Evolutionary conservation across 2,797 vertebrate species (phyloP).

Genomic region (Phaenicophaeus curvirostris): DNA sequence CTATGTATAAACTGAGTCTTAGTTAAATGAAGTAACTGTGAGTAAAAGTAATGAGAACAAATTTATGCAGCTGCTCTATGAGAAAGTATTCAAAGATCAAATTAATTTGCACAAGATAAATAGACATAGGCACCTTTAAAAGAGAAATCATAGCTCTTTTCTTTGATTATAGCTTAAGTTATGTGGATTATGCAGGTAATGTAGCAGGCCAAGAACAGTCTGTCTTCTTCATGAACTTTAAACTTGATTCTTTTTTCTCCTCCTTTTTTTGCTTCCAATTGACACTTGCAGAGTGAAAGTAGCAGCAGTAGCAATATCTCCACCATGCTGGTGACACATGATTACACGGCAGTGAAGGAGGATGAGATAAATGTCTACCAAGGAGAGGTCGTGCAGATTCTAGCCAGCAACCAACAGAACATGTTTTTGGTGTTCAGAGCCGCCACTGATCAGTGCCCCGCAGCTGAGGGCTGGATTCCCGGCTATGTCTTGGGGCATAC

Average conservation of each 20-base stretch:
- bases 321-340: constrained; percentile 99
- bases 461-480: constrained; percentile 99
- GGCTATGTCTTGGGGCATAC: constrained; percentile 98
- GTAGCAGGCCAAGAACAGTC: neutral
- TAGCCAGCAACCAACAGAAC: constrained; percentile 99
- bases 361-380: constrained; percentile 98
- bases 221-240: neutral
- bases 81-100: neutral
- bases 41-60: neutral
- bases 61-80: neutral
- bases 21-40: neutral
- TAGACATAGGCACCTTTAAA: neutral
- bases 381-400: constrained; percentile 98
- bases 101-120: neutral
- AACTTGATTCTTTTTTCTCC: neutral
- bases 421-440: constrained; percentile 99
- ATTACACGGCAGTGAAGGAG: constrained; percentile 99
- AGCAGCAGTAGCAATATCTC: constrained; percentile 99
- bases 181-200: neutral
- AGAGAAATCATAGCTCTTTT: neutral
- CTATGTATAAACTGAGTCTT: neutral
- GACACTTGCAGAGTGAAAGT: constrained; percentile 92
- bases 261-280: constrained; percentile 53
- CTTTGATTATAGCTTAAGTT: neutral
- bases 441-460: constrained; percentile 95